phyloP scores from a whole-genome alignment of 2,888 invertebrate species.

The Eudasyphora cyanicolor region DNA sequence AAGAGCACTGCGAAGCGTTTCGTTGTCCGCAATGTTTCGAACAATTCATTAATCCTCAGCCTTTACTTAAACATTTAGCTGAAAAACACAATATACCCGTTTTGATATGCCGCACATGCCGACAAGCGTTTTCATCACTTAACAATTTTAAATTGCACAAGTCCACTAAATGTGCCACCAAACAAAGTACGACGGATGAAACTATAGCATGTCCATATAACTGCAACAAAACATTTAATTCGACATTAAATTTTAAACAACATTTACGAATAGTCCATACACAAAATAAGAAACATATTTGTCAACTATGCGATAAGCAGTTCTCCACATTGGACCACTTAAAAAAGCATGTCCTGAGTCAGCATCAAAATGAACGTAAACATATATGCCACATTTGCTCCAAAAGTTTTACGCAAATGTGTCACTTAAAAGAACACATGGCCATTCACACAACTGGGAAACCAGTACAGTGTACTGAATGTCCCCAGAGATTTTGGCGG shows the following conservation, averaged over 20 bases:
- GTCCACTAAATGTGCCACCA: constrained; percentile 19
- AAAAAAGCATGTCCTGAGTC: constrained; percentile 70
- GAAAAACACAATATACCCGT: constrained; percentile 63
- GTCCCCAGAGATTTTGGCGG: constrained; percentile 65
- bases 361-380: constrained; percentile 71
- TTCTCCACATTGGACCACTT: constrained; percentile 71
- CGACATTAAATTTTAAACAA: constrained; percentile 66
- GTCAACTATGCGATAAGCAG: constrained; percentile 69
- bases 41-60: constrained; percentile 64
- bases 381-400: constrained; percentile 68
- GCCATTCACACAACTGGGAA: constrained; percentile 68
- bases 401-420: constrained; percentile 69
- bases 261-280: constrained; percentile 69
- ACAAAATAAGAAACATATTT: constrained; percentile 67
- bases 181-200: not conserved
- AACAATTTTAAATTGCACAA: constrained; percentile 68
- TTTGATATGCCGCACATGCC: constrained; percentile 46
- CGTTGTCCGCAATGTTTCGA: constrained; percentile 69
- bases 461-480: constrained; percentile 59
- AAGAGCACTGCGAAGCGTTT: constrained; percentile 51
- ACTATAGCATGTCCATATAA: constrained; percentile 67
- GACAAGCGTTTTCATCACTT: constrained; percentile 59
- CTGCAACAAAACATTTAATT: constrained; percentile 67
- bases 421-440: constrained; percentile 70
- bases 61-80: constrained; percentile 67